phyloP scores from a whole-genome alignment of 1,140 invertebrate species.

The Drosophila erecta region DNA sequence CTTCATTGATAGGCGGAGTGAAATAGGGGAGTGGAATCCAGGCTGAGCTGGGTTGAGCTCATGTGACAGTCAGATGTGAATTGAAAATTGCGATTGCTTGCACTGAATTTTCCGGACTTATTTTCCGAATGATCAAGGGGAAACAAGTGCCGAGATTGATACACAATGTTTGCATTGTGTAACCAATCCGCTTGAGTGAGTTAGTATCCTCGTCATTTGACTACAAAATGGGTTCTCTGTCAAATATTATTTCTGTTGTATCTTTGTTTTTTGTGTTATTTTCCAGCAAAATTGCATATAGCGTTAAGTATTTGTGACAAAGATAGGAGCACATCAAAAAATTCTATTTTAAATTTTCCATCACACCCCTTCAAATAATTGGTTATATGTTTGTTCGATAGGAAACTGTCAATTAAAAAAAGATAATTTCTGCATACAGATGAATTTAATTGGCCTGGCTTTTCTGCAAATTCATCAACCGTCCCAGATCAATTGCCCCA shows the following conservation, averaged over 20 bases:
- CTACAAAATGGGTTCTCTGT: constrained; percentile 11
- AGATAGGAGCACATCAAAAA: background rate
- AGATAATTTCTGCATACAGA: no score
- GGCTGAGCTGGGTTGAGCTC: constrained; percentile 30
- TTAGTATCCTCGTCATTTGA: constrained; percentile 1
- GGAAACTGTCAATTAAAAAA: no score
- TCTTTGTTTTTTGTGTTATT: background rate
- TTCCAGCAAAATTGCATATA: background rate
- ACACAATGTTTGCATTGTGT: constrained; percentile 27
- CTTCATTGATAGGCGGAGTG: constrained; percentile 21
- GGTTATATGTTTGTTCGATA: no score
- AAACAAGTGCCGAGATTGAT: background rate
- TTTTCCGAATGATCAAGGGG: background rate
- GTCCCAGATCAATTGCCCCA: background rate
- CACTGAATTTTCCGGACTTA: constrained; percentile 1
- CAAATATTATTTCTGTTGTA: background rate
- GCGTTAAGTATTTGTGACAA: background rate
- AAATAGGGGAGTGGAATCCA: background rate
- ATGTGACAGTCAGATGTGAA: constrained; percentile 41
- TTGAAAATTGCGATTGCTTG: constrained; percentile 31
- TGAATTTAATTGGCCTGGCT: no score
- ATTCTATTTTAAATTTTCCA: no score
- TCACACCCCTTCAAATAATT: no score
- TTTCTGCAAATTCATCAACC: background rate
- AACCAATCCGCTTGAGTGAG: constrained; percentile 36